Conservation (phyloP, 2,888 invertebrate species). For the Salpingus planirostris region DNA sequence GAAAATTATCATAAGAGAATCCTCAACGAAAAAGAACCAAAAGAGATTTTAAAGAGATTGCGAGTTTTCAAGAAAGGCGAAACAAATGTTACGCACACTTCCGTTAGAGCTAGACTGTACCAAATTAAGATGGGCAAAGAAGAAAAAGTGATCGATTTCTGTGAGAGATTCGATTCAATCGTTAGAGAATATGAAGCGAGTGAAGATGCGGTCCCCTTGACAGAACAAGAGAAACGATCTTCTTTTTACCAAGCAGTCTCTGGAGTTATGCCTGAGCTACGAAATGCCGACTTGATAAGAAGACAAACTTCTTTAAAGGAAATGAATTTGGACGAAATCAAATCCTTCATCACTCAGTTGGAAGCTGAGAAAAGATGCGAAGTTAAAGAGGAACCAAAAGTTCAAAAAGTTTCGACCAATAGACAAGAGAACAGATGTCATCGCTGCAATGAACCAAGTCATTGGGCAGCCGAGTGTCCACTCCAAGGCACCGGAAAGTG, state of each 20-base stretch:
- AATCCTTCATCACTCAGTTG: constrained; percentile 1
- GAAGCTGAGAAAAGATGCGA: constrained; percentile 1
- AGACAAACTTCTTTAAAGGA: background rate
- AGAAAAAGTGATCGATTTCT: constrained; percentile 8
- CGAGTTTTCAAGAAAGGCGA: constrained; percentile 5
- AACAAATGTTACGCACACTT: constrained; percentile 8
- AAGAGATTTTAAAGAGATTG: too few species aligned
- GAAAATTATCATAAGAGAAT: too few species aligned
- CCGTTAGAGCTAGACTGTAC: constrained; percentile 5
- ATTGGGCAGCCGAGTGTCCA: too few species aligned
- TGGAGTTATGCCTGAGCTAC: background rate
- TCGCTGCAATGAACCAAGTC: too few species aligned
- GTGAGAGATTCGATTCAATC: constrained; percentile 8
- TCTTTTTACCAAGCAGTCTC: constrained; percentile 5
- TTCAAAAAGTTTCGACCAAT: too few species aligned
- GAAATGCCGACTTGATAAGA: too few species aligned
- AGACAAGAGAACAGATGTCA: too few species aligned
- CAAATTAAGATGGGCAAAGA: constrained; percentile 6
- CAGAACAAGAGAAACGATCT: constrained; percentile 7
- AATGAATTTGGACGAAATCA: constrained; percentile 1
- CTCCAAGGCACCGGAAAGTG: constrained; percentile 1
- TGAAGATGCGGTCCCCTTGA: too few species aligned
- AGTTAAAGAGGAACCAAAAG: background rate
- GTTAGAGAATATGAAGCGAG: constrained; percentile 8
- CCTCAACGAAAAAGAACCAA: too few species aligned